phyloP scores from a whole-genome alignment of 1,140 invertebrate genomes.

The Drosophila ironensis region DNA sequence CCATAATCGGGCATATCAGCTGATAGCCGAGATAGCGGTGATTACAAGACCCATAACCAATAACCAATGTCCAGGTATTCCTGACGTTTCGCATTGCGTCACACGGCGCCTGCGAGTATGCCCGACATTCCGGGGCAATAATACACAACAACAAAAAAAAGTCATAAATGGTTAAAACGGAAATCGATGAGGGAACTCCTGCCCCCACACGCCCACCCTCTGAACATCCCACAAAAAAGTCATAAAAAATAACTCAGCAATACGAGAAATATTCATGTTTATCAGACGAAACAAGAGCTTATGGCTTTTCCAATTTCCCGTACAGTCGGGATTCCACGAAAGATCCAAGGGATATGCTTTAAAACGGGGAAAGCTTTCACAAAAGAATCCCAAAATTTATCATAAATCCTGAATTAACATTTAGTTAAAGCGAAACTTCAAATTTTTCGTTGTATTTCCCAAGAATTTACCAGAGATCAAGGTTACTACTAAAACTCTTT shows the following conservation, averaged over 20 bases:
- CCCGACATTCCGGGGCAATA: not conserved
- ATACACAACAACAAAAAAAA: not conserved
- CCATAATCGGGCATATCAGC: slow-evolving; percentile 33
- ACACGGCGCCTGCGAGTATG: slow-evolving; percentile 26
- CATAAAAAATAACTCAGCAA: slow-evolving; percentile 42
- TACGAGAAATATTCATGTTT: slow-evolving; percentile 27
- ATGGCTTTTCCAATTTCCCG: slow-evolving; percentile 40
- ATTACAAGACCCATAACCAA: slow-evolving; percentile 1
- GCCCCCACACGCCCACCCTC: too few relatives aligned
- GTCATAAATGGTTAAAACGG: slow-evolving; percentile 1
- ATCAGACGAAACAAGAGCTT: slow-evolving; percentile 31
- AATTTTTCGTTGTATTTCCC: too few relatives aligned
- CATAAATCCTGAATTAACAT: too few relatives aligned
- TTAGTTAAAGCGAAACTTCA: too few relatives aligned
- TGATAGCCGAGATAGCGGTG: slow-evolving; percentile 36
- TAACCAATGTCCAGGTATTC: slow-evolving; percentile 24
- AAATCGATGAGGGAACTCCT: slow-evolving; percentile 11
- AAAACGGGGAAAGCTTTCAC: not conserved
- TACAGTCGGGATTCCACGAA: not conserved
- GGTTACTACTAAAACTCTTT: too few relatives aligned
- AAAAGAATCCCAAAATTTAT: too few relatives aligned
- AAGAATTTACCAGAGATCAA: too few relatives aligned
- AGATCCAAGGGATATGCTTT: not conserved
- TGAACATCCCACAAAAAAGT: slow-evolving; percentile 19
- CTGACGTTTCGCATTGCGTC: slow-evolving; percentile 1